Base-by-base conservation (phyloP, 2,888 invertebrate species). In the Unio pictorum region DNA sequence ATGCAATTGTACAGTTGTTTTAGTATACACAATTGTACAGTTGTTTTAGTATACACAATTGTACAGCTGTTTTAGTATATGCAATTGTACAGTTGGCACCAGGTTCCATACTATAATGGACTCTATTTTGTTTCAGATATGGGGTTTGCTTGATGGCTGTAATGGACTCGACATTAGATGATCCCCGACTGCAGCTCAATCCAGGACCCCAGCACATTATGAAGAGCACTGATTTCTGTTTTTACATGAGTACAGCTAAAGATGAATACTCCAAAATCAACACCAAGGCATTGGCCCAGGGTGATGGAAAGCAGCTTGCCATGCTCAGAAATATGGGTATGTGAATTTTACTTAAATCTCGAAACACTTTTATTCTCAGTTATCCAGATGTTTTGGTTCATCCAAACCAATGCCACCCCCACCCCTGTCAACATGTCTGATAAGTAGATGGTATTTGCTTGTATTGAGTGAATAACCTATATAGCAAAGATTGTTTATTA, bases 221-320 rank as follows among this genome's bases (percentile, higher is more conserved):
- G 95, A 96, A 97, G 92, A 94, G 95, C 89, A 95, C 95, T 83
- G 99, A 99, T 91, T 96, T 96, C 62, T 98, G 98, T 90, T 98
- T 97, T 92, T 98, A 98, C 91, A 96, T 98, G 95, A 97, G 96
- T 91, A 97, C 98, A 81, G 97, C 97, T 45, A 97, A 98, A 89
- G 98, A 98, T 91, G 98, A 98, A 90, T 97, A 98, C 89, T 96
- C 96, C 20, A 82, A 81, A 68, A 86, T 83, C 71, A 77, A 76
- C 62, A 79, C 83, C 0, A 78, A 81, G 56, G 81, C 82, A 11
- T 61, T 82, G n/a, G 71, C 71, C 26, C 69, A 73, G 15, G 72
- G 69, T 28, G 71, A 75, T 23, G 63, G 34, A 34, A 74, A 75
- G 23, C 73, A 77, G 26, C 3, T 15, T 45, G 69, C 57, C 26